Evolutionary conservation across 2,888 invertebrate genomes (phyloP).

Genomic region (Globia sparganii): DNA sequence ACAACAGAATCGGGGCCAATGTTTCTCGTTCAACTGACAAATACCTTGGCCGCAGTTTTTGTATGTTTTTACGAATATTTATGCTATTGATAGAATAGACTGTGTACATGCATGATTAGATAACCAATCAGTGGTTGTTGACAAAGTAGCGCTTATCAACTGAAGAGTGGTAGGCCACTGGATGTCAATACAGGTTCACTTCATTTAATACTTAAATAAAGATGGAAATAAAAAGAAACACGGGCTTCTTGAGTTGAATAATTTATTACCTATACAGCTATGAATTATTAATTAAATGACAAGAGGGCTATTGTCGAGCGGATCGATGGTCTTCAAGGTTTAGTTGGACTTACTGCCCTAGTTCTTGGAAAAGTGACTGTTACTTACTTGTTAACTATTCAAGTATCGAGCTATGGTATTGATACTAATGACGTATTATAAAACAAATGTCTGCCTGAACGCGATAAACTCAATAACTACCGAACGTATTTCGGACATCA

Average conservation of each 20-base stretch:
- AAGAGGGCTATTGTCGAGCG: not conserved
- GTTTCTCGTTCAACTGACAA: conserved; percentile 21
- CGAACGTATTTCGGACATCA: not conserved
- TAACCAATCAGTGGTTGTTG: not conserved
- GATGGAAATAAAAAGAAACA: not conserved
- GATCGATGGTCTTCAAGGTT: conserved; percentile 10
- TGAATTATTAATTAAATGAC: not conserved
- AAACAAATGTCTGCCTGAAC: not conserved
- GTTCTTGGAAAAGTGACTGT: not conserved
- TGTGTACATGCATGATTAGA: conserved; percentile 3
- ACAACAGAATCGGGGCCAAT: no score
- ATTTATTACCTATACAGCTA: not conserved
- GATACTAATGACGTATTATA: not conserved
- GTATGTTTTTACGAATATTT: conserved; percentile 8
- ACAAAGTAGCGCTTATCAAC: not conserved
- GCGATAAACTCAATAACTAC: not conserved
- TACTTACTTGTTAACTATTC: not conserved
- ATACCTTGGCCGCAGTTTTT: conserved; percentile 43
- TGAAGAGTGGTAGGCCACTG: no score
- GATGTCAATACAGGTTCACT: not conserved
- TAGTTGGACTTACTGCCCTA: no score
- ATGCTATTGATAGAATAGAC: not conserved
- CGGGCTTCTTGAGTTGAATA: not conserved
- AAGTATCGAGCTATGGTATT: not conserved
- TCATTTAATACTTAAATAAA: not conserved